Evolutionary conservation across 2,888 invertebrate species (phyloP), one percentile per base, ranked within the genome.

Genomic region (Protophormia terraenovae): DNA sequence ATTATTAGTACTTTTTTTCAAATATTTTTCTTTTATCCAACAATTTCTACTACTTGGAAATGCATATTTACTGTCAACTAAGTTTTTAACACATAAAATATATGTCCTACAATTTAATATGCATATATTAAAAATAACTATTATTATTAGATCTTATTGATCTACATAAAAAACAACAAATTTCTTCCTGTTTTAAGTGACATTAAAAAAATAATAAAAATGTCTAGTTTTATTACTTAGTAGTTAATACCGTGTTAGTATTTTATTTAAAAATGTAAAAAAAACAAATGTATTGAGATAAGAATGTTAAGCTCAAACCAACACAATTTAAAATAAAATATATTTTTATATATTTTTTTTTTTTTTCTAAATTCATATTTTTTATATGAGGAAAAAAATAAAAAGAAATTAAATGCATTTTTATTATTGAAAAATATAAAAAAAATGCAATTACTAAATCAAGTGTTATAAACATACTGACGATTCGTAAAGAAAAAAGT

Each of bases 391-490:
- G 3, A 41, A 2, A 50, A 45, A 29, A 66, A 45, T 6, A 41
- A 0, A 72, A 55, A 60, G n/a, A 8, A 67, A 64, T 6, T 22
- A 32, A 75, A 62, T 67, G 66, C 55, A 58, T 77, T 45, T 45
- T 41, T 67, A 67, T 22, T 58, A 76, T 66, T 76, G 16, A n/a
- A 64, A 50, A 75, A 8, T 32, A n/a, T 29, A 47, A 27, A 69
- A 66, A 81, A 69, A 75, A 60, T 66, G 76, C 55, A 80, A 50
- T 76, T 72, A 60, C 80, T 72, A 73, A 81, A 77, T 72, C 35
- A 72, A 53, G 1, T 35, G n/a, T n/a, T 60, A 41, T 10, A 58
- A 29, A 14, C 14, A 45, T n/a, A 16, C 58, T 5, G 35, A 12
- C 16, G n/a, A 14, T 19, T 29, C 19, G 3, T 4, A 73, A 45